A percentile compares a stretch with the other conserved stretches of the same genome.
These are phyloP conservation scores for Brachyrhaphis roseni DNA, from an alignment of 2,797 vertebrate genomes.

Conservation along the genomic window DNA sequence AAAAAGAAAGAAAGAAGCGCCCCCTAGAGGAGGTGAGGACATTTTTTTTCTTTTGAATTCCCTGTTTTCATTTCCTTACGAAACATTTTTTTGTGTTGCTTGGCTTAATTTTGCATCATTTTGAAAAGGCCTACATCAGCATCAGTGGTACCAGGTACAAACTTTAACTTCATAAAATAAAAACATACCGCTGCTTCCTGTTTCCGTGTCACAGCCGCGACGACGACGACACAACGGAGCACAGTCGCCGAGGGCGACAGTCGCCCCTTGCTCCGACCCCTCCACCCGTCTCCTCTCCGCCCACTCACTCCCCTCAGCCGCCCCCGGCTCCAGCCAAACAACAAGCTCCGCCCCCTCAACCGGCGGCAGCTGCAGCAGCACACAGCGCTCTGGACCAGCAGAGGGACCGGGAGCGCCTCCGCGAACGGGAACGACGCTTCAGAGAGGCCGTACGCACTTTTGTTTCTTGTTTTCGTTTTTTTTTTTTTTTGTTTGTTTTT, in stretches of 20 bases:
- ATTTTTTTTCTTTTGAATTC: too few relatives aligned
- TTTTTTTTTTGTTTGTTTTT: too few relatives aligned
- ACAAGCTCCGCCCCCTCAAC: slow-evolving; percentile 67
- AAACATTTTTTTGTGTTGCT: not conserved
- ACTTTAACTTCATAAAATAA: too few relatives aligned
- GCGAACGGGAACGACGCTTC: slow-evolving; percentile 90
- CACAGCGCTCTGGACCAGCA: slow-evolving; percentile 89
- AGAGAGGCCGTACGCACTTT: slow-evolving; percentile 85
- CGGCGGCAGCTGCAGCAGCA: slow-evolving; percentile 58
- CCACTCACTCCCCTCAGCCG: slow-evolving; percentile 76
- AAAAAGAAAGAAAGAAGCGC: too few relatives aligned
- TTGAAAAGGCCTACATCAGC: not conserved
- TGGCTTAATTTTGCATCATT: not conserved
- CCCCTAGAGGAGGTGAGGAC: too few relatives aligned
- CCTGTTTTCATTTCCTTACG: not conserved
- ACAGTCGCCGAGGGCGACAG: slow-evolving; percentile 67
- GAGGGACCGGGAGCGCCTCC: slow-evolving; percentile 87
- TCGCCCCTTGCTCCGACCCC: slow-evolving; percentile 78
- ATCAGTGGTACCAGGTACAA: not conserved
- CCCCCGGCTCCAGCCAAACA: slow-evolving; percentile 66
- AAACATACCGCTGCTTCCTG: not conserved
- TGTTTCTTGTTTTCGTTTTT: too few relatives aligned
- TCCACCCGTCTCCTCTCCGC: slow-evolving; percentile 71
- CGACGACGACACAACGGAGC: slow-evolving; percentile 86
- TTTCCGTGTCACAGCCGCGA: slow-evolving; percentile 78